Evolutionary conservation across 2,888 invertebrate species (phyloP), one percentile per base, ranked within the genome.

Genomic region (Villa cingulata): DNA sequence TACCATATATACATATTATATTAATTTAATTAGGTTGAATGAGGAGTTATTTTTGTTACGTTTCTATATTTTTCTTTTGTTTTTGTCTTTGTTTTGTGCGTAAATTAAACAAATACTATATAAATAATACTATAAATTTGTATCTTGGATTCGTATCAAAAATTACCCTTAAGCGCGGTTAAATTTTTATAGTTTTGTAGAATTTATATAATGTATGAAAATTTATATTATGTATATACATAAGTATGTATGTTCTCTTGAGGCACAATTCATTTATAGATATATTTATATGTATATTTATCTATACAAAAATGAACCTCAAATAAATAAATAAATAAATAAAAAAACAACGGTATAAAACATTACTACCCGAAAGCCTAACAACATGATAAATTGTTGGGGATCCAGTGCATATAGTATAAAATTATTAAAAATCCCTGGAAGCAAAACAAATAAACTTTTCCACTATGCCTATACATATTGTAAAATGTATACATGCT

Each of bases 161-260:
- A 43, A 29, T 47, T 47, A 43, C 43, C 47, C 47, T 47, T 16
- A 29, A 43, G 47, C 47, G 43, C 43, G 47, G 47, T 43, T 47
- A 37, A 32, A 14, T 9, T 32, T 32, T 27, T 27, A 9, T 12
- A 32, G 29, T 32, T 32, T 32, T n/a, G n/a, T n/a, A n/a, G n/a
- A n/a, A n/a, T n/a, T n/a, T n/a, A n/a, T n/a, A n/a, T n/a, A n/a
- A n/a, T n/a, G n/a, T n/a, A n/a, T n/a, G n/a, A n/a, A n/a, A n/a
- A n/a, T n/a, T 23, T 23, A 7, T 23, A 7, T 23, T 23, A 23
- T 32, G 29, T 32, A 12, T 32, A 14, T 32, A 12, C 29, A 32
- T 12, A 27, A 27, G 7, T 37, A 41, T 47, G 32, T 42, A 18
- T 43, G 43, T 46, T 37, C 47, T 47, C 39, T n/a, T 38, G 43